Percentiles rank a stretch among this genome's conserved stretches.
These are phyloP conservation scores for Malurus cyaneus DNA, from an alignment of 2,113 vertebrate genomes.

Conservation along the genomic window DNA sequence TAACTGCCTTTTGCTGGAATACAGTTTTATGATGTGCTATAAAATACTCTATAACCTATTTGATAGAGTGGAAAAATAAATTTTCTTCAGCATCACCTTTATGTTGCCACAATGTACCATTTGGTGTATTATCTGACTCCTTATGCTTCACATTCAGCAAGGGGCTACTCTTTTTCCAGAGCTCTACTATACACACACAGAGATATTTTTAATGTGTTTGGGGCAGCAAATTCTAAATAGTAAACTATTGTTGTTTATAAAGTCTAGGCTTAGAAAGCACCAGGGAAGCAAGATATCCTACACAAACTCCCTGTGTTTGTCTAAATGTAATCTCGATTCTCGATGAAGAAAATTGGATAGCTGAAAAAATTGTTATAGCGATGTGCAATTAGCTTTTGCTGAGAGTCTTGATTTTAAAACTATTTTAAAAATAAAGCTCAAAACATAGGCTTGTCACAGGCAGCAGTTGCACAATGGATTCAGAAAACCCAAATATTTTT, in stretches of 20 bases:
- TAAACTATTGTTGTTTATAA: neutral
- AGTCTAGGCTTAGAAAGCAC: neutral
- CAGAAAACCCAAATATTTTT: neutral
- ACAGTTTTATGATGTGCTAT: conserved; percentile 24
- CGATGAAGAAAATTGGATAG: neutral
- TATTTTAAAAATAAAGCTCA: neutral
- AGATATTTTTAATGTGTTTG: neutral
- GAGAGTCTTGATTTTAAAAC: neutral
- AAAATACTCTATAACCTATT: conserved; percentile 35
- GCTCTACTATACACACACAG: neutral
- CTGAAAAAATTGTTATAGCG: neutral
- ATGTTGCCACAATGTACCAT: neutral
- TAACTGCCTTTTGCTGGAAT: conserved; percentile 9
- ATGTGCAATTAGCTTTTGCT: neutral
- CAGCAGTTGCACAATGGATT: neutral
- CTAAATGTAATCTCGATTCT: neutral
- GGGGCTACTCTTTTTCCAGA: neutral
- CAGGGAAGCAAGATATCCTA: neutral
- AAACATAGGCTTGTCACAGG: neutral
- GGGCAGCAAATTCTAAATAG: neutral
- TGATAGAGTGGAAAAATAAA: conserved; percentile 50
- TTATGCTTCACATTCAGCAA: neutral
- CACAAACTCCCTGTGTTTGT: neutral
- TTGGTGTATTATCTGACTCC: neutral
- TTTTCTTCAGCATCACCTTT: conserved; percentile 17